A percentile compares a stretch with the other conserved stretches of the same genome.
phyloP scores from a whole-genome alignment of 1,140 invertebrate genomes.

The Drosophila carrolli region DNA sequence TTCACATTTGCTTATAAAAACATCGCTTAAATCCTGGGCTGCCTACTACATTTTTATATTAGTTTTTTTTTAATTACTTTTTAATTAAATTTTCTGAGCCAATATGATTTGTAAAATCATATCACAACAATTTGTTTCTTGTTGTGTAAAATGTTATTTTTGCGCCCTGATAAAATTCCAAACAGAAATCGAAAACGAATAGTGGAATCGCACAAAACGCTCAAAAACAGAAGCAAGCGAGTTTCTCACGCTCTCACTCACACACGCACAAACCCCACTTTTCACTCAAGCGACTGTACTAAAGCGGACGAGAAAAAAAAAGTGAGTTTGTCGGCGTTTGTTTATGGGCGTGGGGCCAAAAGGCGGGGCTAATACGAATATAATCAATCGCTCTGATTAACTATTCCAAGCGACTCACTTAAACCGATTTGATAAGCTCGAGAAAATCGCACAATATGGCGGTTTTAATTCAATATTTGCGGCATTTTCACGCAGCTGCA shows the following conservation, averaged over 20 bases:
- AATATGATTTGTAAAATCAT: too few species aligned
- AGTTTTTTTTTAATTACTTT: background rate
- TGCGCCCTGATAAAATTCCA: slow-evolving; percentile 80
- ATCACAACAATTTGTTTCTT: background rate
- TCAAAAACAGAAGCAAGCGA: slow-evolving; percentile 59
- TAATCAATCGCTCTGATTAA: slow-evolving; percentile 11
- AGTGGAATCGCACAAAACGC: slow-evolving; percentile 39
- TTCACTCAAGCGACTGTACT: slow-evolving; percentile 80
- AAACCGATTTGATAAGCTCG: background rate
- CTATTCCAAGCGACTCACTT: slow-evolving; percentile 1
- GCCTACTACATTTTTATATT: background rate
- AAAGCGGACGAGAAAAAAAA: slow-evolving; percentile 73
- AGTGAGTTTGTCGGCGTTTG: slow-evolving; percentile 75
- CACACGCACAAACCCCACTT: slow-evolving; percentile 17
- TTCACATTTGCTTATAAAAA: too few species aligned
- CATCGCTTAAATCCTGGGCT: too few species aligned
- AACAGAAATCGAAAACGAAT: slow-evolving; percentile 64
- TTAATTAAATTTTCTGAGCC: too few species aligned
- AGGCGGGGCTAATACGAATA: slow-evolving; percentile 29
- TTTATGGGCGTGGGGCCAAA: slow-evolving; percentile 72
- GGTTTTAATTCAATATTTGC: slow-evolving; percentile 77
- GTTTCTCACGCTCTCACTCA: slow-evolving; percentile 33
- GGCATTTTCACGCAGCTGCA: slow-evolving; percentile 62
- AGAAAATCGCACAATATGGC: slow-evolving; percentile 57
- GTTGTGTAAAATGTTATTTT: slow-evolving; percentile 46